Percentiles rank a stretch among this genome's conserved stretches.
These are phyloP conservation scores for Diabrotica undecimpunctata DNA, from an alignment of 1,140 invertebrate species.

Conservation along the genomic window DNA sequence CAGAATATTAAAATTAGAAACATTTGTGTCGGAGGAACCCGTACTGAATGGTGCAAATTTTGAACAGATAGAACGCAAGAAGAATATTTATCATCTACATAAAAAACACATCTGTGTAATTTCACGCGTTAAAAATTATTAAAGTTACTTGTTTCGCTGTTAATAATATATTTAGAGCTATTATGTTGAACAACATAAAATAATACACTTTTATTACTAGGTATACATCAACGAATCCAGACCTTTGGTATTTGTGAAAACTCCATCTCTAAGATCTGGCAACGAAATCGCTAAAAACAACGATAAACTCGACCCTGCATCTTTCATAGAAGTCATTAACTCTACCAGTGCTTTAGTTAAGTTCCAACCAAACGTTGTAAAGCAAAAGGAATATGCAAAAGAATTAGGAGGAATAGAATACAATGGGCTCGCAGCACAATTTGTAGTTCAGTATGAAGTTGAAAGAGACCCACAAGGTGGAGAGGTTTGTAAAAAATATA, in stretches of 20 bases:
- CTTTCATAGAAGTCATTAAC: slow-evolving; percentile 28
- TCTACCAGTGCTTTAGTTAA: slow-evolving; percentile 29
- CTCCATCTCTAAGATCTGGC: slow-evolving; percentile 55
- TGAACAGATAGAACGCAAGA: too few species aligned
- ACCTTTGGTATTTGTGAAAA: slow-evolving; percentile 52
- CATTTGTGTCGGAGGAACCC: too few species aligned
- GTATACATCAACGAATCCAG: slow-evolving; percentile 56
- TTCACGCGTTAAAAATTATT: too few species aligned
- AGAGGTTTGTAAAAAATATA: slow-evolving; percentile 45
- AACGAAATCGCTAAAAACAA: slow-evolving; percentile 30
- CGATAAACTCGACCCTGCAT: slow-evolving; percentile 32
- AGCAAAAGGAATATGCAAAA: slow-evolving; percentile 47
- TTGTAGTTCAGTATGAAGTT: slow-evolving; percentile 63
- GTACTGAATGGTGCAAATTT: too few species aligned
- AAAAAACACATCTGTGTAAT: too few species aligned
- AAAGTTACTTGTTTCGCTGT: too few species aligned
- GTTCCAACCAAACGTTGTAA: slow-evolving; percentile 51
- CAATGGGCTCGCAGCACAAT: slow-evolving; percentile 58
- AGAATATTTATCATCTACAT: too few species aligned
- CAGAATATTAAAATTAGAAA: too few species aligned
- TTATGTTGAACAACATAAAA: too few species aligned
- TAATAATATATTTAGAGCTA: too few species aligned
- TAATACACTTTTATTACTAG: slow-evolving; percentile 29
- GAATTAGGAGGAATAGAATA: slow-evolving; percentile 36
- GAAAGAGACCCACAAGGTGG: slow-evolving; percentile 51